Base-by-base conservation (phyloP, 2,113 vertebrate genomes). In the Lichenostomus cassidix region DNA sequence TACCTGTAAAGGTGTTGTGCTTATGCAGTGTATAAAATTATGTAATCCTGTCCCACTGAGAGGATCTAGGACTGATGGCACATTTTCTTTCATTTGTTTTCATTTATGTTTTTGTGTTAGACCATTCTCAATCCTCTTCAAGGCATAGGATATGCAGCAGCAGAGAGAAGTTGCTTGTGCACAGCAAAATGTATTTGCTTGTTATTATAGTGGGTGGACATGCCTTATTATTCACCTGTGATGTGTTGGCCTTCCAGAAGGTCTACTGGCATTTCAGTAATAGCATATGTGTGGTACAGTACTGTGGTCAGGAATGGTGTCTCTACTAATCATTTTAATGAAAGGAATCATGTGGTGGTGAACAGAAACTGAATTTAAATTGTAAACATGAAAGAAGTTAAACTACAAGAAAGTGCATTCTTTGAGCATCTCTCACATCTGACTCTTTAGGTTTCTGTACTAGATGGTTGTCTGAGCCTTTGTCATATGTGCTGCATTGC, bases 281-380 rank as follows among this genome's bases (percentile, higher is more conserved):
- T 89, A 68, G 65, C 65, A n/a, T 79, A 44, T 2, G 21, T 91
- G 91, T 81, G 82, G 50, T 68, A 24, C 41, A 75, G 49, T 75
- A n/a, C 49, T 24, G 69, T 89, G 89, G 92, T 94, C 69, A 79
- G 83, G 89, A 80, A n/a, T 71, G 62, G 24, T 92, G 80, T 87
- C 86, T 87, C 41, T 91, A 55, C 78, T 89, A 89, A 95, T 79
- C 65, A 73, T 81, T 91, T 84, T 88, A 95, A 96, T 95, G 76
- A 91, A 92, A 94, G 67, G 70, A 85, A 37, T 93, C 22, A 15
- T 80, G 63, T 83, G 59, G 87, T 88, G 50, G 35, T 67, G 89
- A 95, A 85, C 75, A 91, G 93, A 91, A 92, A 86, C 92, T 63
- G 60, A 90, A 93, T 96, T 95, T 77, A 83, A 91, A 76, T 81